Conservation (phyloP, 2,888 invertebrate species). For the Auanema sp. region DNA sequence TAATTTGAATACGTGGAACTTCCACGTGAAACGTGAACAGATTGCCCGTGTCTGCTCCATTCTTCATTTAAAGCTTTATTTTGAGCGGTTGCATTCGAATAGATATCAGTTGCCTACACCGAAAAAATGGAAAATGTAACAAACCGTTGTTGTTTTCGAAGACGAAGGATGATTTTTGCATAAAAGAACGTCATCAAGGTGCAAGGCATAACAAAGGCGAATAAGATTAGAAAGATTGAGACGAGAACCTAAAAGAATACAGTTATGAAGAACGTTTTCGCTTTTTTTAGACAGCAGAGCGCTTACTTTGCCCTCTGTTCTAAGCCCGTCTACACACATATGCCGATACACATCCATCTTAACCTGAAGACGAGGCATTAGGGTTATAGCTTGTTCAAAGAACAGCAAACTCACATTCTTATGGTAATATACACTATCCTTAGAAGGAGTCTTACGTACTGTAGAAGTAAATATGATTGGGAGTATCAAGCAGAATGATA, state of each 20-base stretch:
- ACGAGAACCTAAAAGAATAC: slow-evolving; percentile 22
- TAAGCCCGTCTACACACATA: slow-evolving; percentile 44
- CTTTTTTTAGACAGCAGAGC: not conserved
- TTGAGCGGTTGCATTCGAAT: too few relatives aligned
- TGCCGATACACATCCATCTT: slow-evolving; percentile 24
- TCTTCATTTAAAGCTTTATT: too few relatives aligned
- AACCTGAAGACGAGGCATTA: slow-evolving; percentile 26
- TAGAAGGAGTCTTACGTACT: slow-evolving; percentile 14
- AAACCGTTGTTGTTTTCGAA: slow-evolving; percentile 39
- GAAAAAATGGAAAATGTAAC: slow-evolving; percentile 1
- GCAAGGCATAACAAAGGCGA: slow-evolving; percentile 45
- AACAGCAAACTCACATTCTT: not conserved
- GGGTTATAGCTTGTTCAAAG: not conserved
- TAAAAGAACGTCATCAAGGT: slow-evolving; percentile 45
- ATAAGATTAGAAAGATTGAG: slow-evolving; percentile 32
- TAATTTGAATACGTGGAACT: too few relatives aligned
- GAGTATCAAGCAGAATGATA: slow-evolving; percentile 44
- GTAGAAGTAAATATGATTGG: slow-evolving; percentile 42
- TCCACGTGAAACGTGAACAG: too few relatives aligned
- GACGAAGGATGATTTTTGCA: slow-evolving; percentile 39
- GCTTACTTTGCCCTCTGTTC: slow-evolving; percentile 26
- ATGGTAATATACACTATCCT: slow-evolving; percentile 1
- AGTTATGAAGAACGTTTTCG: not conserved
- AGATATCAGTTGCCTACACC: too few relatives aligned
- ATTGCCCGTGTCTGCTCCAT: too few relatives aligned